Evolutionary conservation across 2,797 vertebrate species (phyloP), one percentile per base, ranked within the genome.

Genomic region (Brachyalestes nurse): DNA sequence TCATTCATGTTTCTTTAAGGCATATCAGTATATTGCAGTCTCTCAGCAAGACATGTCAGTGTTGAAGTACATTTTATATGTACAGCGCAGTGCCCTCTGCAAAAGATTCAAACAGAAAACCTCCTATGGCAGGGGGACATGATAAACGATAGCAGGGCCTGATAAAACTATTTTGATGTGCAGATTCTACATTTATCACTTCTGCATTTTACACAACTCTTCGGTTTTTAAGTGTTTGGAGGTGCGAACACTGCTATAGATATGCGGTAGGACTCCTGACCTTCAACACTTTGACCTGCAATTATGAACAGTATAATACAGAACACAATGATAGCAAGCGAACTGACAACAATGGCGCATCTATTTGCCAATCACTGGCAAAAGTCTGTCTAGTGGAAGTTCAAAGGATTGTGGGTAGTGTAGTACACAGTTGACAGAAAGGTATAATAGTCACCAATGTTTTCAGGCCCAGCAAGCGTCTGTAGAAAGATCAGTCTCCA

Each of bases 11-110:
- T 76, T 62, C 25, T 9, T 75, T 79, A 64, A 82, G 71, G 76
- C 71, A 78, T 64, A 25, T 45, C 8, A 34, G 38, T 28, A 65
- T 76, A 70, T 75, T 71, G 34, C 47, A 83, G 71, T 49, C 77
- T 40, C 5, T 25, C 25, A 65, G 25, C 53, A 76, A 83, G 28
- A 74, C 8, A 77, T 51, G 9, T 74, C 55, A 74, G 13, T 58
- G 72, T 21, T 40, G 72, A 45, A 49, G 28, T 19, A 45, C 13
- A 25, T 74, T 23, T n/a, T 60, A 40, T 23, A 74, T 25, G 72
- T 45, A 60, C 55, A 60, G 19, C 12, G 2, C 19, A 42, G 12
- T 42, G 53, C 16, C 55, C 55, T 72, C 51, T 72, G 34, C 71
- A 40, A 72, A 72, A 40, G 17, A 57, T 16, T 14, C 16, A 23